Percentiles rank a stretch among this genome's conserved stretches.
phyloP scores from a whole-genome alignment of 1,140 invertebrate genomes.

The Scaptomyza pallida region DNA sequence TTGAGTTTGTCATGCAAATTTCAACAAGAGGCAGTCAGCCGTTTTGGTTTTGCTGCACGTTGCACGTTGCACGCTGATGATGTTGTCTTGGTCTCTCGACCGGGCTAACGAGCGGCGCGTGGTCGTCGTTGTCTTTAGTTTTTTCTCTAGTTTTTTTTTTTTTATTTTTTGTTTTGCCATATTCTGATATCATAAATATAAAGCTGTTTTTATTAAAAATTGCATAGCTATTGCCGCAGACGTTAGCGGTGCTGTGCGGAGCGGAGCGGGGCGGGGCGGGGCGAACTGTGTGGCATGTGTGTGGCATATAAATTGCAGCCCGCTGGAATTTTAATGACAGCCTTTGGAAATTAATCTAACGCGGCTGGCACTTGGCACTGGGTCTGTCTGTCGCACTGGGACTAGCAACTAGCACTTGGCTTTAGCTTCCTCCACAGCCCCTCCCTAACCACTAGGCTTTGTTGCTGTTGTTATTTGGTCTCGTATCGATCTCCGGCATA shows the following conservation, averaged over 20 bases:
- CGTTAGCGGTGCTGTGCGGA: slow-evolving; percentile 33
- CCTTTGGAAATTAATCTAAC: slow-evolving; percentile 82
- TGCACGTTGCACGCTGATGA: slow-evolving; percentile 37
- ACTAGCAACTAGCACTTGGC: slow-evolving; percentile 24
- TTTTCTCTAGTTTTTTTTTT: slow-evolving; percentile 10
- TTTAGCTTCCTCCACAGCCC: not conserved
- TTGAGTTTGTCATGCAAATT: slow-evolving; percentile 82
- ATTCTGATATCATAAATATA: slow-evolving; percentile 80
- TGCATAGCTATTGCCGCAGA: slow-evolving; percentile 47
- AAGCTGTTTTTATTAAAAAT: slow-evolving; percentile 82
- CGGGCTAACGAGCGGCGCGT: slow-evolving; percentile 73
- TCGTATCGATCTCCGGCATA: slow-evolving; percentile 46
- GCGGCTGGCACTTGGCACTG: slow-evolving; percentile 52
- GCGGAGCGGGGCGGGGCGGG: slow-evolving; percentile 29
- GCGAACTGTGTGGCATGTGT: slow-evolving; percentile 66
- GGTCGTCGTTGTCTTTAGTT: slow-evolving; percentile 45
- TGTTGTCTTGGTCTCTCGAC: slow-evolving; percentile 40
- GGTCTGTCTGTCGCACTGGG: not conserved
- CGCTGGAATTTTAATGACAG: slow-evolving; percentile 81
- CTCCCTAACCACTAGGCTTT: not conserved
- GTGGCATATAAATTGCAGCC: slow-evolving; percentile 80
- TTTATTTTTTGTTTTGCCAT: slow-evolving; percentile 25
- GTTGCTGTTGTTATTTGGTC: not conserved
- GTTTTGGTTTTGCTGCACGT: slow-evolving; percentile 10
- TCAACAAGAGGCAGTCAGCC: slow-evolving; percentile 52